These are phyloP conservation scores for Volucella zonaria DNA, from an alignment of 2,888 invertebrate genomes.

Conservation along the genomic window DNA sequence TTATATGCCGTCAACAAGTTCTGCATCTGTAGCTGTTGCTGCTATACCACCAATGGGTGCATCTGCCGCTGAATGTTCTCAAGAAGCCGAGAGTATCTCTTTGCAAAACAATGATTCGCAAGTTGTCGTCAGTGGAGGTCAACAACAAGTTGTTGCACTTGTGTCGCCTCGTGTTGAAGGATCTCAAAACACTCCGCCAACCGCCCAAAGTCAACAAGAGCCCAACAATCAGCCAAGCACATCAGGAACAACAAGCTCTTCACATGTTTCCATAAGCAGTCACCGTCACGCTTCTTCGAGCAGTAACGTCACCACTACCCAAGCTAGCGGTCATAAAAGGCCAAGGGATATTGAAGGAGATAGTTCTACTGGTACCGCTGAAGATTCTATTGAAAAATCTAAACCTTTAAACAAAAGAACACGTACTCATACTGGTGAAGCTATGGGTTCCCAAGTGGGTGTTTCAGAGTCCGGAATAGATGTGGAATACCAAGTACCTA, in stretches of 20 bases:
- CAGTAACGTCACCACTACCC: slow-evolving; percentile 88
- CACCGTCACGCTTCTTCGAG: slow-evolving; percentile 84
- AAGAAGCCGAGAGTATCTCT: slow-evolving; percentile 82
- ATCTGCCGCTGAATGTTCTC: slow-evolving; percentile 83
- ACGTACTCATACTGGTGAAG: slow-evolving; percentile 79
- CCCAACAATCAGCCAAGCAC: slow-evolving; percentile 81
- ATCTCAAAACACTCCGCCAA: slow-evolving; percentile 79
- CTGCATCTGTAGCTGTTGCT: slow-evolving; percentile 85
- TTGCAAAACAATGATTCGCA: slow-evolving; percentile 81
- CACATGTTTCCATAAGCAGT: slow-evolving; percentile 82
- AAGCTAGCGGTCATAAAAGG: slow-evolving; percentile 85
- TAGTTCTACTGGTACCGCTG: slow-evolving; percentile 83
- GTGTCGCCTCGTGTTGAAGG: slow-evolving; percentile 89
- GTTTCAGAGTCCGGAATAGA: slow-evolving; percentile 85
- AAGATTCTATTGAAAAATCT: slow-evolving; percentile 81
- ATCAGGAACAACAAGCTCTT: slow-evolving; percentile 80
- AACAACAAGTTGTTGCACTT: slow-evolving; percentile 87
- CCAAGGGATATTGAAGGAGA: slow-evolving; percentile 85
- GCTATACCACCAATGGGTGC: slow-evolving; percentile 86
- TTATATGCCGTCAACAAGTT: slow-evolving; percentile 93
- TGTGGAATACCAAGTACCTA: slow-evolving; percentile 93
- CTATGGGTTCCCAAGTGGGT: slow-evolving; percentile 80
- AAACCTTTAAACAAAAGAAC: slow-evolving; percentile 80
- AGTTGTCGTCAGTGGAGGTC: slow-evolving; percentile 81
- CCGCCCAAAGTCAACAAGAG: slow-evolving; percentile 79